These are phyloP conservation scores for Parazoanthus atlanticus DNA, from an alignment of 92 coral and sea anemone species.

Conservation along the genomic window DNA sequence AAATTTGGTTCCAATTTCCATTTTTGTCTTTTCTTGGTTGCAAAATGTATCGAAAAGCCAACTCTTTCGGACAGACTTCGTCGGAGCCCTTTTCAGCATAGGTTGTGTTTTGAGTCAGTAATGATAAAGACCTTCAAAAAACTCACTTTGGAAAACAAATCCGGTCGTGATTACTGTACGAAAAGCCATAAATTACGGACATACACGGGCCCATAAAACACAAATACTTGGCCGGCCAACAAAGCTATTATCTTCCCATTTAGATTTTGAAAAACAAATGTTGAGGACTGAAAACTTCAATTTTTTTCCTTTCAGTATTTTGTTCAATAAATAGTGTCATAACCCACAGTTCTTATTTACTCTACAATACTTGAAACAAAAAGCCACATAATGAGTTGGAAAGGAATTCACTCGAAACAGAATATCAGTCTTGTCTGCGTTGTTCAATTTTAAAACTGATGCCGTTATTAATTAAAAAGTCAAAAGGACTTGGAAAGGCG, in stretches of 20 bases:
- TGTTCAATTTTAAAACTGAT: not conserved
- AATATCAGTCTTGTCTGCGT: not conserved
- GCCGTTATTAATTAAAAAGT: not conserved
- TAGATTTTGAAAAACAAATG: not conserved
- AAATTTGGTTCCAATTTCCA: too few relatives aligned
- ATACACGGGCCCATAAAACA: too few relatives aligned
- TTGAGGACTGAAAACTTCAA: not conserved
- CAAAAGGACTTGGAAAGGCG: not conserved
- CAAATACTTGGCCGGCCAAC: too few relatives aligned
- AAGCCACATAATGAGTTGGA: not conserved
- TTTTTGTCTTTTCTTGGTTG: too few relatives aligned
- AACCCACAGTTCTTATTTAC: not conserved
- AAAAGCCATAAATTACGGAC: too few relatives aligned
- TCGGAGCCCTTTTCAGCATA: too few relatives aligned
- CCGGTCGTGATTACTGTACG: too few relatives aligned
- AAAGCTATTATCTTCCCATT: not conserved
- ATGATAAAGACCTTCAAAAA: too few relatives aligned
- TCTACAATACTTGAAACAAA: not conserved
- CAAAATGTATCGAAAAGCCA: too few relatives aligned
- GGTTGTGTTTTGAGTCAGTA: too few relatives aligned
- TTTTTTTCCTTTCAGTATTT: not conserved
- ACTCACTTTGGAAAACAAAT: too few relatives aligned
- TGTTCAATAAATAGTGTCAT: not conserved
- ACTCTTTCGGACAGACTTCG: too few relatives aligned
- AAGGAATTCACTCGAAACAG: constrained; percentile 1